Base-by-base conservation (phyloP, 2,888 invertebrate genomes). In the Oxystoma pomonae region DNA sequence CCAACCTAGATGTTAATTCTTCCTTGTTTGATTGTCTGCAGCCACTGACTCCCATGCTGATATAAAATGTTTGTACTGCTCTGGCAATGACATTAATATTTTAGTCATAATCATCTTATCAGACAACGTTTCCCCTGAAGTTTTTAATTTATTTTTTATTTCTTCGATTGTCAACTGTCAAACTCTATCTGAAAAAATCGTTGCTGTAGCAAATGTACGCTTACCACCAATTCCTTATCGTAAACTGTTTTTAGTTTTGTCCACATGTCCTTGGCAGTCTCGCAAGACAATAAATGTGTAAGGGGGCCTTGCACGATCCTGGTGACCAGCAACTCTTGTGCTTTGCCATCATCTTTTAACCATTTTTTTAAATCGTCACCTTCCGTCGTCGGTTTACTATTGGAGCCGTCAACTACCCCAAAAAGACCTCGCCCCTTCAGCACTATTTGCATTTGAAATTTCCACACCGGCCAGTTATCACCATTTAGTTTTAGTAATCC, bases 21-120 rank as follows among this genome's bases (percentile, higher is more conserved):
- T 68, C 68, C 19, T 74, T 21, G 1, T 74, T 65, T 71, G 68
- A 9, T 72, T 68, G 0, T 67, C 63, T 19, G 58, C 57, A 1
- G 68, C 60, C 16, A 69, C 71, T n/a, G 70, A 70, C 61, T 69
- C 65, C 67, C 68, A 69, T 5, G 68, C 68, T 16, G 65, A 65
- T 58, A 53, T 51, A 56, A 67, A 69, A 53, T 70, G 69, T 59
- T 68, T 67, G 20, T 59, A 63, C 19, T 59, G 9, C 16, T 68
- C 66, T 20, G 67, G 68, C 9, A 66, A 35, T 1, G 67, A 61
- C 64, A 66, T 69, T n/a, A n/a, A n/a, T n/a, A n/a, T n/a, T n/a
- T n/a, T n/a, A n/a, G n/a, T n/a, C n/a, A n/a, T n/a, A n/a, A n/a
- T n/a, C n/a, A n/a, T n/a, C n/a, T n/a, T n/a, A n/a, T n/a, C n/a